Evolutionary conservation across 37 sponge, comb jelly and placozoan species (phyloP), one percentile per base, ranked within the genome.

Genomic region (Chondrosia reniformis): DNA sequence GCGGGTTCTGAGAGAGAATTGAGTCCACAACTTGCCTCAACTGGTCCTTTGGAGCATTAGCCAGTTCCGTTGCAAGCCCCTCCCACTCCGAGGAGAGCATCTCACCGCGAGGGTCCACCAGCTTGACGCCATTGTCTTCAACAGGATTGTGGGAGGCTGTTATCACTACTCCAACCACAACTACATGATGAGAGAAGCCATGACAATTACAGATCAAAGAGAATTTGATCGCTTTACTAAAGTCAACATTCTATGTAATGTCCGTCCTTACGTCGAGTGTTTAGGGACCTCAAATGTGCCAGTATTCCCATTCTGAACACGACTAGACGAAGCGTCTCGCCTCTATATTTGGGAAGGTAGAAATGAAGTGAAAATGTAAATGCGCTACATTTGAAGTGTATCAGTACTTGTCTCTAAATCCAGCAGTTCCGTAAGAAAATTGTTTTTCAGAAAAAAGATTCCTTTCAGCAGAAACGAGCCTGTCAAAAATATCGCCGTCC

Each of bases 81-180:
- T 98, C 99, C 99, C 99, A 98, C 17, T 80, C 76, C 24, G 74
- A 45, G 36, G 82, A 40, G 75, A 98, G 55, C 99, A 98, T 98
- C 62, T 90, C 94, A 1, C 99, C 99, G 34, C 54, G 46, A 21
- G 96, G 93, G 30, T 98, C 99, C 67, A 98, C 89, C 39, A 98
- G 65, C 75, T 98, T 98, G 34, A 95, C 87, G 19, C 99, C 99
- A 79, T 98, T 98, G 67, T 98, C 99, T 80, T 90, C 76, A 0
- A 88, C 79, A 4, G 99, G 99, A 67, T 98, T 98, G 73, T 98
- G 99, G 9, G 99, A 98, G 2, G 99, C 99, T n/a, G 99, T 98
- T 21, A 98, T 79, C 80, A 98, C 78, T 44, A 95, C 86, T 30
- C 95, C 99, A 34, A 97, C 81, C 13, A 81, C 66, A 43, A 58